Evolutionary conservation across 2,888 invertebrate species (phyloP).

Genomic region (Cecidostiba fungosa): DNA sequence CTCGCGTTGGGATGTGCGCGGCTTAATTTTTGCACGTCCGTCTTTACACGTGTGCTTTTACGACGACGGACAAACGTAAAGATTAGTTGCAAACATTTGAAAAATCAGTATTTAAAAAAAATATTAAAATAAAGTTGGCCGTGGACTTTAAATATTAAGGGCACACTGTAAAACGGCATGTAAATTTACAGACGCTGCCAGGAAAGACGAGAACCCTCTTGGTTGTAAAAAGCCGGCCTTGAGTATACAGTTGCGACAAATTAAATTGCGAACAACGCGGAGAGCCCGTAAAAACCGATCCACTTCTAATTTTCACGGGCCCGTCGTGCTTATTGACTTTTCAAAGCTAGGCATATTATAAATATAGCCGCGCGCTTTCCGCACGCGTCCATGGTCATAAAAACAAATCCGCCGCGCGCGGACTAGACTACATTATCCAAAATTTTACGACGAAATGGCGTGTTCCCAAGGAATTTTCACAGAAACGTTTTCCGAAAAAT

Average conservation of each 20-base stretch:
- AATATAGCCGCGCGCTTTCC: neutral
- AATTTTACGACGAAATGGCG: neutral
- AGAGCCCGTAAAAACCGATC: slow-evolving; percentile 72
- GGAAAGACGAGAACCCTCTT: slow-evolving; percentile 33
- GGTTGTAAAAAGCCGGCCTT: slow-evolving; percentile 46
- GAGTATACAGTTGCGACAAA: slow-evolving; percentile 10
- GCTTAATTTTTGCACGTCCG: slow-evolving; percentile 28
- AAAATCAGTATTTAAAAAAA: too few species aligned
- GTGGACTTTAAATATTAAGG: too few species aligned
- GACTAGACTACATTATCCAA: neutral
- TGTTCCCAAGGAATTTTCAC: too few species aligned
- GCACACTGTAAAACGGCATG: too few species aligned
- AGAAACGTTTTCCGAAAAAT: neutral
- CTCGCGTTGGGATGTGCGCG: slow-evolving; percentile 3
- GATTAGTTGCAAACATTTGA: too few species aligned
- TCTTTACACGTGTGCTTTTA: neutral
- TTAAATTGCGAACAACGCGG: slow-evolving; percentile 23
- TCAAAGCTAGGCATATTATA: too few species aligned
- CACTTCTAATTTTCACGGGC: slow-evolving; percentile 69
- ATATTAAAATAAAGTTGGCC: too few species aligned
- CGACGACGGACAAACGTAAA: neutral
- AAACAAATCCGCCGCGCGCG: slow-evolving; percentile 32
- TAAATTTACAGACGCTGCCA: slow-evolving; percentile 2
- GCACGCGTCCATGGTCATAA: slow-evolving; percentile 16
- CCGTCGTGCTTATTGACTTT: slow-evolving; percentile 67